Percentiles rank a stretch among this genome's conserved stretches.
Conservation (phyloP, 1,140 invertebrate species). For the Heliconius nattereri region DNA sequence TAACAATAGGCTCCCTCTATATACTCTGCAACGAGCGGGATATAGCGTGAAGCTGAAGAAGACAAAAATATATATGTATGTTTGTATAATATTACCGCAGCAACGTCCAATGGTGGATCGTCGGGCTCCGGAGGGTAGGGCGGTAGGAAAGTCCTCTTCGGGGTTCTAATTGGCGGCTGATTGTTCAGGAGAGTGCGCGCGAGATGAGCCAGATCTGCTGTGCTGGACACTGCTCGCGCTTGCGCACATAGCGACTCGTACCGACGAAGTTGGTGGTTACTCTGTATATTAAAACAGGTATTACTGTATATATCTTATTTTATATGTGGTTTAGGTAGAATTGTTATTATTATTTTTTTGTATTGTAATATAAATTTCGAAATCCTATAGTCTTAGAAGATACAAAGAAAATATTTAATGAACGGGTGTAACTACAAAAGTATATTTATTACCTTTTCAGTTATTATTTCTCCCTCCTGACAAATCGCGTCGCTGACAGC, state of each 20-base stretch:
- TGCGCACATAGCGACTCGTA: slow-evolving; percentile 88
- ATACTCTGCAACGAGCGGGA: no score
- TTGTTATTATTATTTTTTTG: no score
- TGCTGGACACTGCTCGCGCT: slow-evolving; percentile 86
- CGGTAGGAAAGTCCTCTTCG: slow-evolving; percentile 86
- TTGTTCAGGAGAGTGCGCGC: slow-evolving; percentile 84
- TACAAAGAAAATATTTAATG: not conserved
- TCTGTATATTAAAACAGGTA: slow-evolving; percentile 77
- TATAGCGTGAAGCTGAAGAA: no score
- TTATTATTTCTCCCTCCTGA: slow-evolving; percentile 90
- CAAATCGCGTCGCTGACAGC: slow-evolving; percentile 90
- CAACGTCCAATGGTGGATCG: slow-evolving; percentile 68
- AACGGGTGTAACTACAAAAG: not conserved
- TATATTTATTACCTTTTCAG: slow-evolving; percentile 84
- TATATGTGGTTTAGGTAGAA: no score
- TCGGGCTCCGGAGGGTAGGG: slow-evolving; percentile 82
- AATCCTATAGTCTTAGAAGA: no score
- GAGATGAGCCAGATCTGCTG: slow-evolving; percentile 87
- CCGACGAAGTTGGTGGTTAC: slow-evolving; percentile 87
- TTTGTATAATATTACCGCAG: slow-evolving; percentile 54
- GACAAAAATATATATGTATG: no score
- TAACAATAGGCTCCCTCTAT: no score
- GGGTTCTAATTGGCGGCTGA: slow-evolving; percentile 82
- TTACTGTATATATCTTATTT: no score
- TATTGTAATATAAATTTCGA: no score